Percentiles rank a stretch among this genome's conserved stretches.
These are phyloP conservation scores for Crossocerus cetratus DNA, from an alignment of 2,888 invertebrate species.

Conservation along the genomic window DNA sequence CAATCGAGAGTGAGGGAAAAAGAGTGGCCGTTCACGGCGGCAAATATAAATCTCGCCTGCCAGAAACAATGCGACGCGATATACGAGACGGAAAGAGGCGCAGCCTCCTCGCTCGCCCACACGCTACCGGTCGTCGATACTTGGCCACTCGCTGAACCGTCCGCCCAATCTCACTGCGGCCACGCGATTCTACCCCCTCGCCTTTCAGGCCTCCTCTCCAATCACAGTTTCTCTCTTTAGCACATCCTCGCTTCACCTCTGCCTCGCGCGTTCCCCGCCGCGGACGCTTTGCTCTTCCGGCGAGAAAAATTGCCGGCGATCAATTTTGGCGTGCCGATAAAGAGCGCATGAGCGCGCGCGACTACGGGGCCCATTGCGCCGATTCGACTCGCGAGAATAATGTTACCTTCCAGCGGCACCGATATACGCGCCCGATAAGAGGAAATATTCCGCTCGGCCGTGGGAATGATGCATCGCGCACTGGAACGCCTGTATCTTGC, in stretches of 20 bases:
- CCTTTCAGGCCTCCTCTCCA: slow-evolving; percentile 5
- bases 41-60: slow-evolving; percentile 66
- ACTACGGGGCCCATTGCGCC: slow-evolving; percentile 12
- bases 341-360: slow-evolving; percentile 33
- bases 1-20: slow-evolving; percentile 67
- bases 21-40: slow-evolving; percentile 59
- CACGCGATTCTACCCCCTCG: slow-evolving; percentile 14
- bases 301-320: slow-evolving; percentile 52
- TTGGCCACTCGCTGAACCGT: slow-evolving; percentile 22
- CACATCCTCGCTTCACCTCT: background rate
- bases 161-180: background rate
- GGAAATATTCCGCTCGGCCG: slow-evolving; percentile 36
- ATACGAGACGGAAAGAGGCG: slow-evolving; percentile 57
- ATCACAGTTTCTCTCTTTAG: slow-evolving; percentile 9
- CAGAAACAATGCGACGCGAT: slow-evolving; percentile 67
- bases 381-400: slow-evolving; percentile 46
- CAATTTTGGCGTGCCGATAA: slow-evolving; percentile 51
- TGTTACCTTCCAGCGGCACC: slow-evolving; percentile 29
- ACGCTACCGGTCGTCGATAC: slow-evolving; percentile 62
- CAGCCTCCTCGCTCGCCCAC: slow-evolving; percentile 50
- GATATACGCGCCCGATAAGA: slow-evolving; percentile 27
- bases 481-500: background rate
- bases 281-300: background rate
- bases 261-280: background rate
- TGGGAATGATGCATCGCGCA: slow-evolving; percentile 37